Evolutionary conservation across 2,888 invertebrate species (phyloP).

Genomic region (Hermodice carunculata): DNA sequence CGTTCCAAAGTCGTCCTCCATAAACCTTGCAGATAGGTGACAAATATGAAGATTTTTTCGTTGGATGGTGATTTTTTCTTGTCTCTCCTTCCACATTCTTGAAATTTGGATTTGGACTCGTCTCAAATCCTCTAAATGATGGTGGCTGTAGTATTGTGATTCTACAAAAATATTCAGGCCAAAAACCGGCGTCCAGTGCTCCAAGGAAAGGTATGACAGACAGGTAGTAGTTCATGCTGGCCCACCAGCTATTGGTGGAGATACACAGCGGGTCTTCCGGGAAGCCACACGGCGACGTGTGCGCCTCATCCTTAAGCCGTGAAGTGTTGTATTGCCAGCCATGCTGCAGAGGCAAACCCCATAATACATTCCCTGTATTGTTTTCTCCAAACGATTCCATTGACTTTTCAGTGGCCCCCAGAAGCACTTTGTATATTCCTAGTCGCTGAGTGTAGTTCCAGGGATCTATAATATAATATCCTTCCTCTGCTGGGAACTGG

Average conservation of each 20-base stretch:
- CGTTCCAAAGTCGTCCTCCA: too few species aligned
- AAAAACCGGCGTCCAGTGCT: conserved; percentile 12
- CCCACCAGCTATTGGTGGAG: conserved; percentile 31
- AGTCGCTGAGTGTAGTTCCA: conserved; percentile 29
- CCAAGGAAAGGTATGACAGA: conserved; percentile 28
- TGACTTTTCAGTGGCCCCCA: conserved; percentile 6
- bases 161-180: background rate
- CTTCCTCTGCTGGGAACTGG: background rate
- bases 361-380: conserved; percentile 21
- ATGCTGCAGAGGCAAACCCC: conserved; percentile 28
- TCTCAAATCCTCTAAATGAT: background rate
- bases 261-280: background rate
- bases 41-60: too few species aligned
- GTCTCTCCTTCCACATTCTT: background rate
- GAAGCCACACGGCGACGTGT: background rate
- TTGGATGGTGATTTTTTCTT: background rate
- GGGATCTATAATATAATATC: conserved; percentile 15
- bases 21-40: too few species aligned
- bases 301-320: background rate
- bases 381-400: conserved; percentile 15
- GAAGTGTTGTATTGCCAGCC: conserved; percentile 22
- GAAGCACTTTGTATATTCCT: conserved; percentile 19
- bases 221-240: conserved; percentile 28
- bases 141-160: background rate
- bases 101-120: too few species aligned